Percentiles rank a stretch among this genome's conserved stretches.
Evolutionary conservation across 2,888 invertebrate genomes (phyloP).

Genomic region (Caenorhabditis sinica): DNA sequence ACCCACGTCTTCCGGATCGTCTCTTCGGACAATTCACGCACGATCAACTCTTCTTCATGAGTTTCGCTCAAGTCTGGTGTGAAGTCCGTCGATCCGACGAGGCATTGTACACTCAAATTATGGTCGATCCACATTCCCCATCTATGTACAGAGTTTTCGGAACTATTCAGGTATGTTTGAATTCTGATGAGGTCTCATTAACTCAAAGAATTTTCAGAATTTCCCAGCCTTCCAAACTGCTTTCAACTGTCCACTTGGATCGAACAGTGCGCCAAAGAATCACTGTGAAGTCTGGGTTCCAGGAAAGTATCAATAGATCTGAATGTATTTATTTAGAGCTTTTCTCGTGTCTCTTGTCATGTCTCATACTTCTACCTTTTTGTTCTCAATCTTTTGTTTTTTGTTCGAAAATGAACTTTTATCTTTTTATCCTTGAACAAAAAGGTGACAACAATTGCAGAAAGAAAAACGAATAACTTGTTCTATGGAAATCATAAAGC

Average conservation of each 20-base stretch:
- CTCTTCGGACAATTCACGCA: slow-evolving; percentile 76
- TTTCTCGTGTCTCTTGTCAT: no score
- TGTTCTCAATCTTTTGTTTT: slow-evolving; percentile 17
- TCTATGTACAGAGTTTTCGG: slow-evolving; percentile 79
- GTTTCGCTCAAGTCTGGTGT: slow-evolving; percentile 81
- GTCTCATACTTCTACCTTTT: slow-evolving; percentile 5
- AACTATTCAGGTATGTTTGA: slow-evolving; percentile 57
- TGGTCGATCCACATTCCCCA: slow-evolving; percentile 80
- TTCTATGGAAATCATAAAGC: slow-evolving; percentile 1
- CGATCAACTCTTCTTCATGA: slow-evolving; percentile 82
- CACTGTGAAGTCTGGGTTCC: slow-evolving; percentile 81
- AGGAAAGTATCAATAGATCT: slow-evolving; percentile 60
- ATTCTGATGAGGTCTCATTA: not conserved
- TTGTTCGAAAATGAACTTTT: slow-evolving; percentile 4
- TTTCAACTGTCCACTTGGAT: slow-evolving; percentile 79
- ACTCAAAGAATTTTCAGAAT: slow-evolving; percentile 73
- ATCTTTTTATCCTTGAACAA: not conserved
- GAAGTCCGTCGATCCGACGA: slow-evolving; percentile 67
- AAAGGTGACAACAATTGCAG: not conserved
- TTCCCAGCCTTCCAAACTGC: slow-evolving; percentile 82
- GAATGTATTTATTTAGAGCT: slow-evolving; percentile 24
- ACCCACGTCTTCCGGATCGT: slow-evolving; percentile 77
- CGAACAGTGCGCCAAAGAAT: slow-evolving; percentile 73
- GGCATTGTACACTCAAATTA: slow-evolving; percentile 69
- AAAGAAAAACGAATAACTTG: not conserved